phyloP scores from a whole-genome alignment of 2,113 vertebrate species.

The Pyxicephalus adspersus region DNA sequence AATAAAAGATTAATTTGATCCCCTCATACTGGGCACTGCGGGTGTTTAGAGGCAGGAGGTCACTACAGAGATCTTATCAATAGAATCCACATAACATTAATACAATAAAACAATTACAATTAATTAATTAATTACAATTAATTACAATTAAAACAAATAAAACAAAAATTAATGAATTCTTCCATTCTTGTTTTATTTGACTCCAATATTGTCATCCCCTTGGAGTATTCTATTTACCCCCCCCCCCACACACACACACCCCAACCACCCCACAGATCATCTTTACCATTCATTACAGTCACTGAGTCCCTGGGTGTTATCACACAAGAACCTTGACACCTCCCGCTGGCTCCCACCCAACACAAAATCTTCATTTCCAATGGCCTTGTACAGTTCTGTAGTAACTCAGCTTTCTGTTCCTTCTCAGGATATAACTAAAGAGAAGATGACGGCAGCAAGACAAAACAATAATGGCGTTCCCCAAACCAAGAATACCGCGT shows the following conservation, averaged over 20 bases:
- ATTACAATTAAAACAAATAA: neutral
- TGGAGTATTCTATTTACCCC: too few relatives aligned
- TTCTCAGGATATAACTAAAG: neutral
- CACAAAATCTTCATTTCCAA: too few relatives aligned
- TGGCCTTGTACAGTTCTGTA: too few relatives aligned
- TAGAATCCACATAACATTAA: neutral
- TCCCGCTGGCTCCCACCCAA: neutral
- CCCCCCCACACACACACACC: too few relatives aligned
- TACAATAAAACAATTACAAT: neutral
- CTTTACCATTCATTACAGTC: neutral
- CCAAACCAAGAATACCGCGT: neutral
- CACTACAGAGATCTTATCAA: neutral
- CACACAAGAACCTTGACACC: neutral
- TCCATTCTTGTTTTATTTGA: neutral
- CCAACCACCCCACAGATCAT: too few relatives aligned
- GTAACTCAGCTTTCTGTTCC: neutral
- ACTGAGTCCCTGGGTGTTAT: neutral
- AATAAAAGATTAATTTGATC: too few relatives aligned
- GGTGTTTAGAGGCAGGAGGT: neutral
- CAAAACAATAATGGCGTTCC: neutral
- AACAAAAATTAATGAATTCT: neutral
- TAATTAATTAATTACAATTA: neutral
- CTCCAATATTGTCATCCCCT: neutral
- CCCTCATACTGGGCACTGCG: too few relatives aligned
- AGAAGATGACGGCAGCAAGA: conserved; percentile 18